Evolutionary conservation across 2,797 vertebrate species (phyloP).

Genomic region (Apogon hyalosoma): DNA sequence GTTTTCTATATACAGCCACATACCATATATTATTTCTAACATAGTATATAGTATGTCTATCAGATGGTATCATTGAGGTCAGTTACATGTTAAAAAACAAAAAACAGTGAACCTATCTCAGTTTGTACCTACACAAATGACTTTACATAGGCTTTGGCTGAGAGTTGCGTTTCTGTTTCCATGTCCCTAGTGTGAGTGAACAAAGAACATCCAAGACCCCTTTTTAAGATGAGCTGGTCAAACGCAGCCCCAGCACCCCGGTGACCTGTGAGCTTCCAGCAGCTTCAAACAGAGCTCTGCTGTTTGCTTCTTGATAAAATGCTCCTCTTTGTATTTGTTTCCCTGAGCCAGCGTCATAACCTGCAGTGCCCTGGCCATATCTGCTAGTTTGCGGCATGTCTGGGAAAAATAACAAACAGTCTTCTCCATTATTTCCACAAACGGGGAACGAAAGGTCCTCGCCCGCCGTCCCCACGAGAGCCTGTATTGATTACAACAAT

Average conservation of each 20-base stretch:
- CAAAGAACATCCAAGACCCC: slow-evolving; percentile 77
- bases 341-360: slow-evolving; percentile 81
- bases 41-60: slow-evolving; percentile 20
- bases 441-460: slow-evolving; percentile 86
- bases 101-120: slow-evolving; percentile 60
- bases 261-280: slow-evolving; percentile 73
- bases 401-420: slow-evolving; percentile 87
- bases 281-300: slow-evolving; percentile 76
- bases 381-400: slow-evolving; percentile 84
- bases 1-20: slow-evolving; percentile 18
- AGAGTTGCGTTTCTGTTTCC: slow-evolving; percentile 57
- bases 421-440: slow-evolving; percentile 87
- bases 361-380: slow-evolving; percentile 83
- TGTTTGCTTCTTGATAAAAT: slow-evolving; percentile 83
- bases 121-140: slow-evolving; percentile 57
- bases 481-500: slow-evolving; percentile 88
- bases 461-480: slow-evolving; percentile 82
- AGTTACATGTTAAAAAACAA: slow-evolving; percentile 49
- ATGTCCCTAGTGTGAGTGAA: slow-evolving; percentile 63
- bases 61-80: slow-evolving; percentile 50
- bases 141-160: slow-evolving; percentile 54
- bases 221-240: slow-evolving; percentile 81
- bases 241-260: slow-evolving; percentile 69
- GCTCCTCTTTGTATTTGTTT: slow-evolving; percentile 81
- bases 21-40: slow-evolving; percentile 28